phyloP scores from a whole-genome alignment of 2,797 vertebrate genomes.

The Liasis olivaceus region DNA sequence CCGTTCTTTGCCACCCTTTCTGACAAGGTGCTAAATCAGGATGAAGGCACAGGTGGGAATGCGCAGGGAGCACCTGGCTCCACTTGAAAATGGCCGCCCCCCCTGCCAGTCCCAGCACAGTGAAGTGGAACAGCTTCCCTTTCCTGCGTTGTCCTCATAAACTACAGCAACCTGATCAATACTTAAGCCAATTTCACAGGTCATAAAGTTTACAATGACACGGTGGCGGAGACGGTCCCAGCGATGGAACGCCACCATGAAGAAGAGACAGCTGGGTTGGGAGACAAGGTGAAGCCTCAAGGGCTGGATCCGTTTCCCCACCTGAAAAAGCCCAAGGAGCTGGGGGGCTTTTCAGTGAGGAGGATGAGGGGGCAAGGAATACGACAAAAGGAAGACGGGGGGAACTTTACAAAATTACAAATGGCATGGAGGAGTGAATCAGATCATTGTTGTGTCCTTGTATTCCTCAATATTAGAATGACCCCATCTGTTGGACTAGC shows the following conservation, averaged over 20 bases:
- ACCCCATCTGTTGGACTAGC: not conserved
- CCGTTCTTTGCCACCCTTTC: not conserved
- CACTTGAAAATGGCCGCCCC: not conserved
- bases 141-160: not conserved
- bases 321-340: not conserved
- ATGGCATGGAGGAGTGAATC: not conserved
- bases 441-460: not conserved
- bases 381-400: not conserved
- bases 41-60: not conserved
- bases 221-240: not conserved
- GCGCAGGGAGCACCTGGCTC: not conserved
- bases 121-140: not conserved
- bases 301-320: not conserved
- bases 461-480: not conserved
- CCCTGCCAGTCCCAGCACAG: not conserved
- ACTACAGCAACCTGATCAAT: not conserved
- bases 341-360: not conserved
- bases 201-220: slow-evolving; percentile 12
- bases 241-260: not conserved
- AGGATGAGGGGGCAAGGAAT: accelerated
- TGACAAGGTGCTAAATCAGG: not conserved
- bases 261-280: not conserved
- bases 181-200: slow-evolving; percentile 37
- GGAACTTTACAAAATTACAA: not conserved
- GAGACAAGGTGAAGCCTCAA: not conserved